Percentiles rank a stretch among this genome's conserved stretches.
Conservation (phyloP, 2,797 vertebrate species). For the Anolis apletophallus region DNA sequence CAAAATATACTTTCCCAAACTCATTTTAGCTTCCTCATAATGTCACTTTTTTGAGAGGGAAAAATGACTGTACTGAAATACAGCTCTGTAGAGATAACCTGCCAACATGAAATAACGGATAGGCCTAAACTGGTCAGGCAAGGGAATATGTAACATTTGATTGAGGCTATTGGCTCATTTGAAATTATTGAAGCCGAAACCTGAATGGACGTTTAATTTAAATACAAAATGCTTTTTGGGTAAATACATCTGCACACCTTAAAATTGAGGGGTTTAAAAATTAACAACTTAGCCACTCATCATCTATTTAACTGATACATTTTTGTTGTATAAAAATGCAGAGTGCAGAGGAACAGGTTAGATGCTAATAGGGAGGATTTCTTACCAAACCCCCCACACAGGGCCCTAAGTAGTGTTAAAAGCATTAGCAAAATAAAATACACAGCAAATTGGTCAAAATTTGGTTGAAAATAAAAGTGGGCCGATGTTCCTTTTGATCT, state of each 20-base stretch:
- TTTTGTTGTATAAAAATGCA: not conserved
- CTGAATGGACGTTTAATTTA: conserved; percentile 7
- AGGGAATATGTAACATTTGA: conserved; percentile 40
- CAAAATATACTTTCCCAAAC: conserved; percentile 7
- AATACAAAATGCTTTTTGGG: not conserved
- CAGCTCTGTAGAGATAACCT: conserved; percentile 48
- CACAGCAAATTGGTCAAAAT: too few relatives aligned
- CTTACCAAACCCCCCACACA: too few relatives aligned
- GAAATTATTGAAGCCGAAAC: not conserved
- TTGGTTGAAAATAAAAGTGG: too few relatives aligned
- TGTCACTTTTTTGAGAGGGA: conserved; percentile 15
- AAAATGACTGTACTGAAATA: conserved; percentile 43
- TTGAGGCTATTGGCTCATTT: not conserved
- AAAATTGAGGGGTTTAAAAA: conserved; percentile 22
- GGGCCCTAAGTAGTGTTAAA: too few relatives aligned
- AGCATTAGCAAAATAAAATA: too few relatives aligned
- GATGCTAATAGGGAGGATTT: too few relatives aligned
- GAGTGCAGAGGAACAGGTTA: not conserved
- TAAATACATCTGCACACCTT: conserved; percentile 26
- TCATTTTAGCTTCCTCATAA: conserved; percentile 18
- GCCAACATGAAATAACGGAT: conserved; percentile 46
- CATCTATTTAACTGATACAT: not conserved
- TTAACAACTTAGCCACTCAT: not conserved
- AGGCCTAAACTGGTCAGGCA: conserved; percentile 31
- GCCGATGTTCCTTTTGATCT: too few relatives aligned